Conservation (phyloP, 2,113 vertebrate genomes). For the Engraulis encrasicolus region DNA sequence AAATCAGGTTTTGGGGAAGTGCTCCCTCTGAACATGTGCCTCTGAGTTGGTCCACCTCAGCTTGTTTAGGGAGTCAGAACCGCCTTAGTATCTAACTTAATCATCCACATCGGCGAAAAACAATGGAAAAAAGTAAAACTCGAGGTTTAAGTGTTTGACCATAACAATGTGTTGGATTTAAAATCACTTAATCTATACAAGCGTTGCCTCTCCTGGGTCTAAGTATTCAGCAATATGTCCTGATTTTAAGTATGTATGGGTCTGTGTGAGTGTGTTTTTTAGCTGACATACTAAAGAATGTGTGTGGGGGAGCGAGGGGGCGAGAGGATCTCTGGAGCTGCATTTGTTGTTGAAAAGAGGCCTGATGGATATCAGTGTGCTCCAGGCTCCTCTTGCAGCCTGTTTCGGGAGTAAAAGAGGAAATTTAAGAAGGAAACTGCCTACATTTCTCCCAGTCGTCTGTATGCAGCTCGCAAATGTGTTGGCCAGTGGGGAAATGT, state of each 20-base stretch:
- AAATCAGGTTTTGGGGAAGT: conserved; percentile 1
- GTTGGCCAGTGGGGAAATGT: too few relatives aligned
- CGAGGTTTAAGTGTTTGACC: too few relatives aligned
- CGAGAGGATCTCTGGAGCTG: conserved; percentile 17
- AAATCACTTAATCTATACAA: too few relatives aligned
- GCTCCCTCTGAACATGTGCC: neutral
- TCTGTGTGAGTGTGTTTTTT: too few relatives aligned
- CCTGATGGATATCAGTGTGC: conserved; percentile 25
- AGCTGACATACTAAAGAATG: conserved; percentile 22
- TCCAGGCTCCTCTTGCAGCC: neutral
- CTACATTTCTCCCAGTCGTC: too few relatives aligned
- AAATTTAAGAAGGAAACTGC: too few relatives aligned
- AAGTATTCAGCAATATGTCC: neutral
- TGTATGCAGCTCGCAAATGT: too few relatives aligned
- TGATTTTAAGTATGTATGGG: conserved; percentile 1
- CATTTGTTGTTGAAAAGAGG: conserved; percentile 37
- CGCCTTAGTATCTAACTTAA: neutral
- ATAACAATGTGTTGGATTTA: neutral
- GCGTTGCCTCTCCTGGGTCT: too few relatives aligned
- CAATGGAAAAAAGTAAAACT: too few relatives aligned
- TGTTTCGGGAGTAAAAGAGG: neutral
- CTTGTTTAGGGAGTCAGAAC: neutral
- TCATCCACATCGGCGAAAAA: too few relatives aligned
- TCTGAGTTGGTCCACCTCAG: neutral
- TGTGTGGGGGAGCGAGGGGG: conserved; percentile 29